These are phyloP conservation scores for Acanthosepion lycidas DNA, from an alignment of 2,888 invertebrate genomes.

Conservation along the genomic window DNA sequence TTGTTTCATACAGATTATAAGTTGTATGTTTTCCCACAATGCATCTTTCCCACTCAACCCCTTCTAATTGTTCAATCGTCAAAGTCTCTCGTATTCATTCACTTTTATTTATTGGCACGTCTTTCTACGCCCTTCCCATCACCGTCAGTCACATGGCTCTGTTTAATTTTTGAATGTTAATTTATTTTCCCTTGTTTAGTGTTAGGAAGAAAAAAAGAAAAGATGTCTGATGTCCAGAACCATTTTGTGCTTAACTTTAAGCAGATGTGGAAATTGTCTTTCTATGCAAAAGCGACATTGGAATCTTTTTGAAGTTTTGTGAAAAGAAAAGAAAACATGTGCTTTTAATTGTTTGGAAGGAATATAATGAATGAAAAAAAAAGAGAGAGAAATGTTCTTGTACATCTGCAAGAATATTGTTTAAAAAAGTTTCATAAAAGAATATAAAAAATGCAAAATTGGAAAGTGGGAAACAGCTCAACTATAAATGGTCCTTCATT, in stretches of 20 bases:
- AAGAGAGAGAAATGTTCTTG: not conserved
- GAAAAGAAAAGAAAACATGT: not conserved
- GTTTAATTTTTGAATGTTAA: constrained; percentile 33
- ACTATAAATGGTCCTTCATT: not conserved
- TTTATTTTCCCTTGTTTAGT: not conserved
- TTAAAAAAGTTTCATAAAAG: not conserved
- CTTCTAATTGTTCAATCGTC: not conserved
- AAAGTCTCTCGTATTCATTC: not conserved
- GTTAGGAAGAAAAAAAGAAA: not conserved
- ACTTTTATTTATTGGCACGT: not conserved
- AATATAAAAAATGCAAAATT: not conserved
- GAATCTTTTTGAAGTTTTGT: not conserved
- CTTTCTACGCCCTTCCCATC: not conserved
- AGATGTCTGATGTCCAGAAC: not conserved
- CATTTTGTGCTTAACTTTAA: not conserved
- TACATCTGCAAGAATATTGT: not conserved
- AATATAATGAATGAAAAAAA: not conserved
- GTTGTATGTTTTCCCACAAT: not conserved
- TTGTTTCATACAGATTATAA: not conserved
- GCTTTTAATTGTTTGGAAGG: not conserved
- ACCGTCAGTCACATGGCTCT: not conserved
- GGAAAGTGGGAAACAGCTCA: not conserved
- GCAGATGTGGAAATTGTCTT: not conserved
- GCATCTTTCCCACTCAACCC: not conserved
- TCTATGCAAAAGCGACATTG: constrained; percentile 9